Evolutionary conservation across 2,797 vertebrate genomes (phyloP), one percentile per base, ranked within the genome.

Genomic region (Sebastes matsubarae): DNA sequence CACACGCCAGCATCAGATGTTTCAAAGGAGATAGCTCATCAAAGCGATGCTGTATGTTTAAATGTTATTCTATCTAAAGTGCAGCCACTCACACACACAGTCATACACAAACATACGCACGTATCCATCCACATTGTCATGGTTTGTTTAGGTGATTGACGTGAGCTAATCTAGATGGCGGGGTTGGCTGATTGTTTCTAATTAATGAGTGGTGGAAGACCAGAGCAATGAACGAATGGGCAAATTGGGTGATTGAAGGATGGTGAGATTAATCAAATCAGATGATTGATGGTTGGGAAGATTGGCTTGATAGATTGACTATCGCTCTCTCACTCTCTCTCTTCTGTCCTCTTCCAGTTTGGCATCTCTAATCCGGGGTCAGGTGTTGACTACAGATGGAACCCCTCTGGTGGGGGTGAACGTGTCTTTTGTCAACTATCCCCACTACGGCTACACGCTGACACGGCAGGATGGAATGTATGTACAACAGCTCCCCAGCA

Each of bases 381-480:
- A 99, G 96, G 99, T 99, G 87, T 95, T 99, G 92, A 99, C 98
- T 80, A 97, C 97, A 93, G 98, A 99, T 94, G 99, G 99, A 88
- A 99, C 99, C 68, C 99, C 98, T 78, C 95, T 99, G 61, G 98
- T 99, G 83, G 98, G 99, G 87, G 99, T 99, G 88, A 99, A 99
- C 10, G 99, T 99, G 93, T 99, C 98, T 29, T 99, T 99, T 96
- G 97, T 99, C 94, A 99, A 99, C 94, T 97, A 99, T 92, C 98
- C 99, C 72, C 97, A 97, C 88, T 99, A 99, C 1, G 99, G 99
- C 88, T 99, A 99, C 87, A 99, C 99, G 87, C 97, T 99, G 93
- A 99, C 98, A 79, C 97, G 98, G 52, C 98, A 99, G 93, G 99
- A 99, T 83, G 99, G 99, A 95, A 99, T 97, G 99, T 99, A 95